Base-by-base conservation (phyloP, 2,113 vertebrate species). In the Gnathonemus echidnorhynchus region DNA sequence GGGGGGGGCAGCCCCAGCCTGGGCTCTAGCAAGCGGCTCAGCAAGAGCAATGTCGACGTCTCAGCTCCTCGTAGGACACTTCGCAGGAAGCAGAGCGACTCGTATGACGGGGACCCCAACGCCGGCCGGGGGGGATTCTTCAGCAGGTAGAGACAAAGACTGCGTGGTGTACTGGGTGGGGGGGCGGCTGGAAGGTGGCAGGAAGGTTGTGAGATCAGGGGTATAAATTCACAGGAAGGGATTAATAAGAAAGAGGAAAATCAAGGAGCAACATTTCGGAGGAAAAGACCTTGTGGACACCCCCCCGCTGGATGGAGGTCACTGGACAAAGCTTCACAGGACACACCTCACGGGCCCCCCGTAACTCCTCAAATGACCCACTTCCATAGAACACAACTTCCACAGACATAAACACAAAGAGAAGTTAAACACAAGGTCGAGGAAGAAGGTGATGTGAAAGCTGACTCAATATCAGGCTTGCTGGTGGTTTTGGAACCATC, bases 41-140 rank as follows among this genome's bases (percentile, higher is more conserved):
- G 97, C 95, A 97, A 96, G 89, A 97, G 97, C 94, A 96, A 94
- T 93, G 95, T 94, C 3, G 97, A 98, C 49, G 91, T 98, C 92
- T 96, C 93, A 0, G 95, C 93, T 4, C 90, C 91, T 9, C 13
- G 89, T 74, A 93, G 94, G 24, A 92, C 89, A 0, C 88, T 96
- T 92, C 95, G 93, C 0, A 92, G 96, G 94, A 97, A 97, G 84
- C 97, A 97, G 93, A 97, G 97, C 1, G 96, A 97, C 91, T 96
- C 95, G 8, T 97, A 94, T 0, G 97, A 96, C 91, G 96, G 96
- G 1, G 96, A 97, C 85, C 77, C 80, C 9, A 93, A 97, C 89
- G 93, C 93, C 62, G 96, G 97, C 90, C 96, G 96, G 9, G 96
- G 96, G 0, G 94, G 93, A 1, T 96, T 97, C 91, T 93, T 97